Percentiles rank a stretch among this genome's conserved stretches.
Evolutionary conservation across 2,888 invertebrate species (phyloP).

Genomic region (Serripes groenlandicus): DNA sequence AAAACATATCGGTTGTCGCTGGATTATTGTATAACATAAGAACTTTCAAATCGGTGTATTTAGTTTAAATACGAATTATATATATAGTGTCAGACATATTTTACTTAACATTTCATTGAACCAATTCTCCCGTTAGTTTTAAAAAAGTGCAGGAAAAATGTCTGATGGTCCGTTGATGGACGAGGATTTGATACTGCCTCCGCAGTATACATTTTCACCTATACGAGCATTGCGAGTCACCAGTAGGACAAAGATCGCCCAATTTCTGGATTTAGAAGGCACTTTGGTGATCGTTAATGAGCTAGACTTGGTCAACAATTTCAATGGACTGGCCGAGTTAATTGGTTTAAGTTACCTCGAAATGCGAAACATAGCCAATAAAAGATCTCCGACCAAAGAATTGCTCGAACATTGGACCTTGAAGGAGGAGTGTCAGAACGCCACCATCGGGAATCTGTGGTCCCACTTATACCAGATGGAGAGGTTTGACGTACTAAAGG

Average conservation of each 20-base stretch:
- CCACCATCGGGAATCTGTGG: conserved; percentile 56
- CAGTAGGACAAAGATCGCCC: conserved; percentile 43
- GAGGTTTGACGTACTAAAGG: conserved; percentile 54
- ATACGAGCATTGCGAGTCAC: conserved; percentile 49
- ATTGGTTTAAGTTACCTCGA: conserved; percentile 53
- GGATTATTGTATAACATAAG: no score
- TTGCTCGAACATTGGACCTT: conserved; percentile 56
- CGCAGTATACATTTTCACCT: no score
- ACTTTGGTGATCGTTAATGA: conserved; percentile 27
- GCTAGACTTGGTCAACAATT: conserved; percentile 52
- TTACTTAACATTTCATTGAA: no score
- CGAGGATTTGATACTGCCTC: no score
- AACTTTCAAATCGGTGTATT: no score
- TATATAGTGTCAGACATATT: no score
- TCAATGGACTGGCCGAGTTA: conserved; percentile 63
- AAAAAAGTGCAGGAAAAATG: no score
- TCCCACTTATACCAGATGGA: conserved; percentile 44
- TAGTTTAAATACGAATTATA: no score
- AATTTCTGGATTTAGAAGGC: conserved; percentile 53
- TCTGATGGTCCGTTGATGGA: no score
- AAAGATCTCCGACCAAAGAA: conserved; percentile 45
- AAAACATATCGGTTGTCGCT: no score
- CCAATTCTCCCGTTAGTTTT: no score
- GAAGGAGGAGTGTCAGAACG: conserved; percentile 1
- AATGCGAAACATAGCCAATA: conserved; percentile 50